phyloP scores from a whole-genome alignment of 2,113 vertebrate genomes.

The Colaptes auratus region DNA sequence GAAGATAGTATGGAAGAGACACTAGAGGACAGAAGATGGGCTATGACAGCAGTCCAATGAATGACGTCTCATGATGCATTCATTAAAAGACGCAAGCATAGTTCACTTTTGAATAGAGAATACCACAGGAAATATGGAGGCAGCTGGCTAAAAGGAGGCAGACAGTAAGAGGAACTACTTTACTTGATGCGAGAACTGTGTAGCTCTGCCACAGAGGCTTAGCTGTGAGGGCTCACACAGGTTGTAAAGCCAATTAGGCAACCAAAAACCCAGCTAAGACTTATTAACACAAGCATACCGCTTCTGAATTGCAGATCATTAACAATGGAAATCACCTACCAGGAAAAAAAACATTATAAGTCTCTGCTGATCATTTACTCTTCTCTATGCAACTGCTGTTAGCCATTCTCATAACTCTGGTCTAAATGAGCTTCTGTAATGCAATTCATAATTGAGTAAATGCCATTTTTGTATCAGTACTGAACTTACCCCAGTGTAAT shows the following conservation, averaged over 20 bases:
- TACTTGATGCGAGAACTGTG: neutral
- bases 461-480: neutral
- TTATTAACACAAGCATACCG: neutral
- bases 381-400: neutral
- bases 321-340: neutral
- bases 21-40: neutral
- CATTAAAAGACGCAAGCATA: rapidly evolving
- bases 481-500: neutral
- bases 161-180: neutral
- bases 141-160: neutral
- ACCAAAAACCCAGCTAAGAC: neutral
- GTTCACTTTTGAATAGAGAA: neutral
- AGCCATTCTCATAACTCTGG: neutral
- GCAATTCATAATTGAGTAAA: neutral
- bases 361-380: neutral
- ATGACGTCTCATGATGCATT: neutral
- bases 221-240: rapidly evolving
- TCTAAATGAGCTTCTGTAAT: neutral
- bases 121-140: neutral
- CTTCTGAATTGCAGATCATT: neutral
- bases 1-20: neutral
- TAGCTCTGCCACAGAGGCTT: neutral
- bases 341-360: neutral
- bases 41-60: rapidly evolving
- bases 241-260: neutral